Base-by-base conservation (phyloP, 2,888 invertebrate genomes). In the Ormia ochracea region DNA sequence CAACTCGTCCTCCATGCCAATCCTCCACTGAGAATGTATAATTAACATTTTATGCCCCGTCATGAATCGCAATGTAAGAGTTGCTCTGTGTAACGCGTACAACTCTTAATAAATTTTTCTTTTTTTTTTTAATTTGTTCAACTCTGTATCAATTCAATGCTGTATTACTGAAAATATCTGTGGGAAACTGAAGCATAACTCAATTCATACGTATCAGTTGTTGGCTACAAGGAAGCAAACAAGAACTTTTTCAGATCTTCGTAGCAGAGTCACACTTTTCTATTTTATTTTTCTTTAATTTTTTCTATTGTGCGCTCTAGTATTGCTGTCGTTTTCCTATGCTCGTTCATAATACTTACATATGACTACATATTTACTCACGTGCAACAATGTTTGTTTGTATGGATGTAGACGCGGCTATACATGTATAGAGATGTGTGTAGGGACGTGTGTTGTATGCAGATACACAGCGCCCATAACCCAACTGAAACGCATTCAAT, bases 211-310 rank as follows among this genome's bases (percentile, higher is more conserved):
- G 63, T 50, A 63, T 41, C 23, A 33, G 33, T 36, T 72, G 48
- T 59, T 26, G 54, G 19, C 17, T 41, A 63, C 33, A 36, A 9
- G 38, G 43, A 43, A 41, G 21, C 2, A 59, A 12, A 21, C 14
- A 23, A 50, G 52, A 59, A 50, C 26, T 1, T 61, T 63, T 63
- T 76, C 45, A 69, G 54, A 69, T 69, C 54, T 76, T 69, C 28
- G 38, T 38, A 56, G 43, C 5, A 61, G 61, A 61, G 54, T 76
- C 69, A 76, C 61, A 76, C 76, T 76, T 76, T 76, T 69, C 69
- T 45, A 69, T 69, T 76, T 69, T 68, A 69, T 76, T 69, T 76
- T 52, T 43, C 63, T 36, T 69, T 23, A 61, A 28, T 69, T 59
- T 61, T 65, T 36, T 52, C 56, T 33, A 23, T 23, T 21, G 21